Percentiles rank a stretch among this genome's conserved stretches.
phyloP scores from a whole-genome alignment of 2,113 vertebrate species.

The Jaculus jaculus region DNA sequence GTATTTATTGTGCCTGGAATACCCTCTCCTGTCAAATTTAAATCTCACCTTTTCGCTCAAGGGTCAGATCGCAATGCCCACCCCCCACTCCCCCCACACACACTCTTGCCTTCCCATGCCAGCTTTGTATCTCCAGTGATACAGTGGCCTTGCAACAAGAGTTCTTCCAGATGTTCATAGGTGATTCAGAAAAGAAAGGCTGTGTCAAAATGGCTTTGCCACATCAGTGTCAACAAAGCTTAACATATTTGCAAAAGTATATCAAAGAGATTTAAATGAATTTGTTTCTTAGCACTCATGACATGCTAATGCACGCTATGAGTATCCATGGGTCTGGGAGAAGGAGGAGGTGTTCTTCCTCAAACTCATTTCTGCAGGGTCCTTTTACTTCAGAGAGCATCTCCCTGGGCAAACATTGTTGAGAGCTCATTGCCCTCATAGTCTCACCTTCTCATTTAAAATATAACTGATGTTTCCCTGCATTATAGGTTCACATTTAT shows the following conservation, averaged over 20 bases:
- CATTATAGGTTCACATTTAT: neutral
- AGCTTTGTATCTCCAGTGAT: neutral
- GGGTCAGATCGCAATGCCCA: too few species aligned
- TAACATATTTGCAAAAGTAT: neutral
- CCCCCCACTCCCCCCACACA: neutral
- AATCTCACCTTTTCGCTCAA: neutral
- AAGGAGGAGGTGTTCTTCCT: neutral
- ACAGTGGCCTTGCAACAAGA: neutral
- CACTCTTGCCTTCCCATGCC: neutral
- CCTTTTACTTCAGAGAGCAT: conserved; percentile 40
- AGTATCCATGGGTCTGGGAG: neutral
- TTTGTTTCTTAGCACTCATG: neutral
- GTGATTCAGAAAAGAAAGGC: neutral
- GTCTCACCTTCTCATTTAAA: neutral
- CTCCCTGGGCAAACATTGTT: neutral
- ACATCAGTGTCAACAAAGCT: neutral
- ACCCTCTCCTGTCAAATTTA: neutral
- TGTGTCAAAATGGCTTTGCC: conserved; percentile 21
- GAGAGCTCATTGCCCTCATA: neutral
- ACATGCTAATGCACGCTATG: neutral
- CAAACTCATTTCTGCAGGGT: neutral
- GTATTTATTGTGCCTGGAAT: neutral
- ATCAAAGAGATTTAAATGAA: neutral
- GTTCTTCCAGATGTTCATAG: neutral
- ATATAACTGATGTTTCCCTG: neutral